A percentile compares a stretch with the other conserved stretches of the same genome.
These are phyloP conservation scores for Polypedilum pembai DNA, from an alignment of 1,140 invertebrate genomes.

Conservation along the genomic window DNA sequence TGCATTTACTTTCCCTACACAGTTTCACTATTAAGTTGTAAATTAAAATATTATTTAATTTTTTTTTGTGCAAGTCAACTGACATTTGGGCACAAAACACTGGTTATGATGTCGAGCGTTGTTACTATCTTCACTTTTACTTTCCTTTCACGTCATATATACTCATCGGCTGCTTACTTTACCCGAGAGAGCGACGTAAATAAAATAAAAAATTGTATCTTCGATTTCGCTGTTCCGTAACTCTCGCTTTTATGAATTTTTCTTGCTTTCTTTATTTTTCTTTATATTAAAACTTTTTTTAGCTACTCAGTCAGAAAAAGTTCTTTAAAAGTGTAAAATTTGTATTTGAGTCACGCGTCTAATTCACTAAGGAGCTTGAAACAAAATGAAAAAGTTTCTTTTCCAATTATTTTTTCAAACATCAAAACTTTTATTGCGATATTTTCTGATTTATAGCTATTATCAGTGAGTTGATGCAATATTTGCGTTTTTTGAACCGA, in stretches of 20 bases:
- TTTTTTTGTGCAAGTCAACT: not conserved
- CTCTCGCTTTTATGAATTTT: not conserved
- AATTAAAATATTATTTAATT: not conserved
- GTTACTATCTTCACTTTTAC: not conserved
- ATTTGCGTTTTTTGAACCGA: not conserved
- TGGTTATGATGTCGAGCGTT: not conserved
- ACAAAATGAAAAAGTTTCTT: too few species aligned
- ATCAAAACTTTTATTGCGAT: too few species aligned
- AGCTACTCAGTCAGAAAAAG: not conserved
- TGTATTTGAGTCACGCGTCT: too few species aligned
- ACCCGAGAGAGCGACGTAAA: not conserved
- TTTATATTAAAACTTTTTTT: not conserved
- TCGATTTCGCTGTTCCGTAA: not conserved
- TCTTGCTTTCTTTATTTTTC: not conserved
- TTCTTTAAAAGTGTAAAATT: not conserved
- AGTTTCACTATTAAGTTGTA: too few species aligned
- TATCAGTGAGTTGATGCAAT: not conserved
- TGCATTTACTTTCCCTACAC: too few species aligned
- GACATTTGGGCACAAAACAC: not conserved
- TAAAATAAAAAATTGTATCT: not conserved
- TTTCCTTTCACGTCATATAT: not conserved
- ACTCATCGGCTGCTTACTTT: not conserved
- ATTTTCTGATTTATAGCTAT: too few species aligned
- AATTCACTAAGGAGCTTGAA: too few species aligned
- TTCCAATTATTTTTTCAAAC: too few species aligned